Base-by-base conservation (phyloP, 2,888 invertebrate species). In the Apamea sordens region DNA sequence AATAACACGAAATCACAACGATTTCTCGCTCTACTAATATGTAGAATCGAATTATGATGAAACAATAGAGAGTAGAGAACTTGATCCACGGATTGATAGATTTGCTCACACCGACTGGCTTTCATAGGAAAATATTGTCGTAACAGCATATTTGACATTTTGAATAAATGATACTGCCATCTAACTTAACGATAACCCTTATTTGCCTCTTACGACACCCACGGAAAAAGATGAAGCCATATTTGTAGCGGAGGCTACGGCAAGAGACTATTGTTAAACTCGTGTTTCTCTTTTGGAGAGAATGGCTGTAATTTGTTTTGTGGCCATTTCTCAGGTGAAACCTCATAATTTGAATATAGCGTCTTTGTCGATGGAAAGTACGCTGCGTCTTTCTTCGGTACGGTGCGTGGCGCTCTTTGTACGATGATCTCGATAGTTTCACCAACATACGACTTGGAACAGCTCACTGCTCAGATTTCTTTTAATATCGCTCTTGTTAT, bases 401-500 rank as follows among this genome's bases (percentile, higher is more conserved):
- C 91, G 89, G 88, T 92, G 92, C 92, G 91, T 91, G 89, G 91
- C 91, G 92, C 92, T 92, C 93, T 94, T 93, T 94, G 93, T 93
- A 92, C 91, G 92, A 92, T 93, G 93, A 93, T 94, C 94, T 93
- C 93, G 91, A 93, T 92, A 93, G 94, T 95, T 95, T 94, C 94
- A 93, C 93, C 91, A 91, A 87, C 91, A 89, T 89, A 91, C 90
- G 88, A 86, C 91, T 93, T 90, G 88, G 82, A 89, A 89, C 89
- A 88, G 84, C 88, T 90, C 89, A 77, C 89, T 87, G 84, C 88
- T 90, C 89, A 77, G 87, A 89, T 89, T 89, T 88, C 88, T 89
- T 89, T 89, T 89, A 80, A 83, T 86, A 85, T 86, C 83, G 74
- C 79, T 83, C 86, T 78, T 90, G 79, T 84, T 83, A 82, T 84